Evolutionary conservation across 2,113 vertebrate genomes (phyloP).

Genomic region (Psophia crepitans): DNA sequence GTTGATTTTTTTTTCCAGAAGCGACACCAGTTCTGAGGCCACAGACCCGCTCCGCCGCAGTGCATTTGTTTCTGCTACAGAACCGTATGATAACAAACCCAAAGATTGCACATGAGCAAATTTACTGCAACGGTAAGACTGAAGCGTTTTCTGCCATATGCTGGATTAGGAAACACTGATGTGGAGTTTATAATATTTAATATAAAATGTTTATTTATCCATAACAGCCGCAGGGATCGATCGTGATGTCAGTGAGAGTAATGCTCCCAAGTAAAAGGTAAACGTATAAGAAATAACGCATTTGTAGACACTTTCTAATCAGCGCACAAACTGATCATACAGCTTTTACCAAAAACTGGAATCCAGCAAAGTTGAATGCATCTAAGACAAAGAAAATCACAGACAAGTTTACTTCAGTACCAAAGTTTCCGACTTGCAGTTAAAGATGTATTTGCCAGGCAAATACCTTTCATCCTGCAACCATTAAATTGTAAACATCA

Average conservation of each 20-base stretch:
- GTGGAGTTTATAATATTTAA: neutral
- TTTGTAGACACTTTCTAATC: neutral
- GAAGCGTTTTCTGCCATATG: neutral
- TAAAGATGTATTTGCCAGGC: neutral
- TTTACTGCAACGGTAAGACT: neutral
- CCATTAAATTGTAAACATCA: neutral
- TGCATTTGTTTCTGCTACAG: neutral
- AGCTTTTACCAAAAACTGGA: neutral
- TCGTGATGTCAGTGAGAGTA: neutral
- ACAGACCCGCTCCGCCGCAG: neutral
- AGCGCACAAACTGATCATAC: neutral
- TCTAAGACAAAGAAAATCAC: neutral
- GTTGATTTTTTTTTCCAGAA: neutral
- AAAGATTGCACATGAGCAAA: neutral
- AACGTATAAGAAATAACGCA: neutral
- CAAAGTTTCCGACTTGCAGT: neutral
- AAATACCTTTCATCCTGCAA: neutral
- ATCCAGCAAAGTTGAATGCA: neutral
- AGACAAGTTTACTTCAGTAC: neutral
- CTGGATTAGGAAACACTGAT: neutral
- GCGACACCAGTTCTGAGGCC: neutral
- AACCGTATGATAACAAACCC: neutral
- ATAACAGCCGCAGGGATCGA: accelerated
- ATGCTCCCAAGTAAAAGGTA: neutral
- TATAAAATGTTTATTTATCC: neutral